These are phyloP conservation scores for Spondyliosoma cantharus DNA, from an alignment of 2,797 vertebrate species.

Conservation along the genomic window DNA sequence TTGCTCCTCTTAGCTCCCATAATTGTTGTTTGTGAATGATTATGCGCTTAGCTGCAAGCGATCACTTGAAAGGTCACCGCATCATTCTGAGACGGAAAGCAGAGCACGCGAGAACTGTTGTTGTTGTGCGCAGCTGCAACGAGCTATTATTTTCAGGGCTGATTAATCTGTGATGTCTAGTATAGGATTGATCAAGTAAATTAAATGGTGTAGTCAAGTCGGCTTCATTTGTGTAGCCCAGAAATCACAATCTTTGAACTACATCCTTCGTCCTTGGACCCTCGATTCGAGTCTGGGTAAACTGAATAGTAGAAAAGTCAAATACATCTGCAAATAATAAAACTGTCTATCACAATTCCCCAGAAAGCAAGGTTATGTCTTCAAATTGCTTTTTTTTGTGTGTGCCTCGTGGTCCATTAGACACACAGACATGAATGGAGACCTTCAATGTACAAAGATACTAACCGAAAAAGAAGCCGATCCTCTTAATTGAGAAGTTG, in stretches of 20 bases:
- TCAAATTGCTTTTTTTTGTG: not conserved
- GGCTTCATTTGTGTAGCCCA: too few species aligned
- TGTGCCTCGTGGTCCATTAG: too few species aligned
- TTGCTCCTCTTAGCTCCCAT: slow-evolving; percentile 49
- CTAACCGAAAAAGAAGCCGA: not conserved
- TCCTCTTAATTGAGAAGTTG: not conserved
- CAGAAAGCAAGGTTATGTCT: not conserved
- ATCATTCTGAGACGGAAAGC: slow-evolving; percentile 47
- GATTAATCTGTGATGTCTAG: slow-evolving; percentile 11
- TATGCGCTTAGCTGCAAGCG: slow-evolving; percentile 33
- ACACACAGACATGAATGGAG: not conserved
- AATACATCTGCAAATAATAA: not conserved
- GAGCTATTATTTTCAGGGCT: slow-evolving; percentile 21
- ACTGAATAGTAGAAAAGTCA: not conserved
- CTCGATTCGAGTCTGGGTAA: too few species aligned
- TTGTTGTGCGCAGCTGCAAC: not conserved
- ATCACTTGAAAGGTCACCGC: slow-evolving; percentile 64
- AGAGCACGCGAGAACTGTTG: not conserved
- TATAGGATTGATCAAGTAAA: slow-evolving; percentile 10
- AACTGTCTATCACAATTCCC: not conserved
- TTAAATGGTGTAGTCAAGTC: not conserved
- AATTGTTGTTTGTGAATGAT: slow-evolving; percentile 62
- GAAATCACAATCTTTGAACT: too few species aligned
- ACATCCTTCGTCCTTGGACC: too few species aligned
- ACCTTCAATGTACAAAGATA: not conserved